Percentiles rank a stretch among this genome's conserved stretches.
These are phyloP conservation scores for Alviniconcha strummeri DNA, from an alignment of 2,888 invertebrate genomes.

Conservation along the genomic window DNA sequence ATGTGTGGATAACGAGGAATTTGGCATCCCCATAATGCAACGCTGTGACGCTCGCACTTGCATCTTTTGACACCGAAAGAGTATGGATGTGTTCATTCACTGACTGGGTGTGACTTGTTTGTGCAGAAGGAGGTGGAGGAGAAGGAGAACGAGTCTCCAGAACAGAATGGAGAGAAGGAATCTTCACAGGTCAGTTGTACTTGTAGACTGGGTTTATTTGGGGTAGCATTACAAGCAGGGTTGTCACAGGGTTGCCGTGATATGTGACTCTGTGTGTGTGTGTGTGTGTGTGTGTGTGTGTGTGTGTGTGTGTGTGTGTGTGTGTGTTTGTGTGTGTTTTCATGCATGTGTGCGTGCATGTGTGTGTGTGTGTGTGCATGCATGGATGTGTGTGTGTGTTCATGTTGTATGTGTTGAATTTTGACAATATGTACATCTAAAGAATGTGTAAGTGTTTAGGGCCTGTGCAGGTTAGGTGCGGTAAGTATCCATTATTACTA, in stretches of 20 bases:
- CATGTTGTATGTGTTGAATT: background rate
- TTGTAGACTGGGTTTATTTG: background rate
- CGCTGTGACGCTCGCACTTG: too few relatives aligned
- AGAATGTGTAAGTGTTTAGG: too few relatives aligned
- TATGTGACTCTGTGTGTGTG: background rate
- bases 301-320: background rate
- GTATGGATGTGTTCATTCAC: too few relatives aligned
- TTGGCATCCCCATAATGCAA: too few relatives aligned
- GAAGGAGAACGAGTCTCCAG: conserved; percentile 59
- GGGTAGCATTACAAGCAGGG: too few relatives aligned
- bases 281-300: background rate
- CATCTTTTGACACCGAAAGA: too few relatives aligned
- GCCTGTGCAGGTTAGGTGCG: too few relatives aligned
- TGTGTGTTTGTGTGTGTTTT: background rate
- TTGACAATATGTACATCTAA: too few relatives aligned
- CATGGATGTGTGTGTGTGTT: background rate
- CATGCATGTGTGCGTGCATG: background rate
- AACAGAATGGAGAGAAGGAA: conserved; percentile 53
- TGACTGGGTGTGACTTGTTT: background rate
- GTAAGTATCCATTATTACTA: too few relatives aligned
- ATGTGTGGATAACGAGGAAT: too few relatives aligned
- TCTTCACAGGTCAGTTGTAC: conserved; percentile 30
- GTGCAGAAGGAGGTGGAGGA: conserved; percentile 49
- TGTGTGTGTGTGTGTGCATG: background rate
- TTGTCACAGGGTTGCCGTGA: background rate